Evolutionary conservation across 2,888 invertebrate species (phyloP), one percentile per base, ranked within the genome.

Genomic region (Ichneumon xanthorius): DNA sequence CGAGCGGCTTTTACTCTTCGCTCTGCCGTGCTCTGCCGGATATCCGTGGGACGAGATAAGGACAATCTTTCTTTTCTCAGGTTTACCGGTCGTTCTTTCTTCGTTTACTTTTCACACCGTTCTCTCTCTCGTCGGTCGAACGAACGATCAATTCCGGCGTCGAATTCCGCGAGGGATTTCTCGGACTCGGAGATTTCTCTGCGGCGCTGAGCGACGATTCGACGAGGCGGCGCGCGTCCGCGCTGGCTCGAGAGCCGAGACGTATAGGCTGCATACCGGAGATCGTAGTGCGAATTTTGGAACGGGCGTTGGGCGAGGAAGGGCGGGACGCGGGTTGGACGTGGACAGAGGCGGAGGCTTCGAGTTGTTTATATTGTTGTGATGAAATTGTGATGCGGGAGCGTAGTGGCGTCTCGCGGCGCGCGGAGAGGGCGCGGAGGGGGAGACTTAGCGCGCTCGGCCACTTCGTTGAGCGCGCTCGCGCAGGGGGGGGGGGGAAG

Each of bases 351-450:
- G 72, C 22, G 58, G 19, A 70, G 84, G 70, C 50, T 40, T 37
- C 81, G 84, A 84, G 86, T 89, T 90, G 87, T 90, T 90, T 88
- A 89, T 90, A 90, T 90, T 88, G 88, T 90, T 90, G 88, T 88
- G 89, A 90, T 89, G 89, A 89, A 91, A 90, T 89, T 89, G 89
- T 87, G 87, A 88, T 86, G 87, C 71, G 80, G 85, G 85, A 86
- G 40, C 30, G 70, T 72, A 72, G 83, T 86, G 81, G 84, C 79
- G 82, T 76, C 71, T 63, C 63, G 16, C 33, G 4, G 80, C 40
- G 53, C 40, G 68, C 61, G 40, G 61, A 65, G 50, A 77, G 53
- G 70, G 72, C n/a, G 82, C 45, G 40, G 63, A 40, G 48, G 55
- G 61, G 85, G 86, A 86, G 88, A 85, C 82, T 86, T 82, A 45